A percentile compares a stretch with the other conserved stretches of the same genome.
Conservation (phyloP, 2,113 vertebrate genomes). For the Campylomormyrus tamandua region DNA sequence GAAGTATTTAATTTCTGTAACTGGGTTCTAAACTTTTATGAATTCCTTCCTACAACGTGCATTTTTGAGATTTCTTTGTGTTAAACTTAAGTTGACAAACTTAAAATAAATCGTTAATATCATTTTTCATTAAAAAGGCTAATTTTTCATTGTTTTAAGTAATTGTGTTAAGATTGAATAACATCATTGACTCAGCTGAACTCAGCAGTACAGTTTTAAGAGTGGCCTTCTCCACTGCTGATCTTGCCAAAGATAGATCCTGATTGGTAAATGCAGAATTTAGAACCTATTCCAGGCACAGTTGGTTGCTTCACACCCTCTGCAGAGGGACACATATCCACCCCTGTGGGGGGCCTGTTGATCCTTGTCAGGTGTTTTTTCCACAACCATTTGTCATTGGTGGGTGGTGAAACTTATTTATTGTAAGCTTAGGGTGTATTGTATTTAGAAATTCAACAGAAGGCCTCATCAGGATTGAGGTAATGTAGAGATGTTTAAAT, state of each 20-base stretch:
- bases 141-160: not conserved
- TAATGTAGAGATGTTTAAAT: constrained; percentile 16
- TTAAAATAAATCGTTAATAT: not conserved
- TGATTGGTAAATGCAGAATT: not conserved
- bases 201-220: not conserved
- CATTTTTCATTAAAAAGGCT: not conserved
- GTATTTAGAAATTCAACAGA: not conserved
- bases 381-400: not conserved
- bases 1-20: not conserved
- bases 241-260: not conserved
- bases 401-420: not conserved
- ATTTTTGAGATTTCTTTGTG: not conserved
- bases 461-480: not conserved
- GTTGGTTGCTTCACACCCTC: not conserved
- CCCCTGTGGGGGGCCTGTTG: not conserved
- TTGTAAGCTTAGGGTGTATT: not conserved
- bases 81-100: not conserved
- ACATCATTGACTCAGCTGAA: not conserved
- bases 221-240: not conserved
- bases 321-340: not conserved
- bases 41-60: not conserved
- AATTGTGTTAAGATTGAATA: not conserved
- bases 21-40: not conserved
- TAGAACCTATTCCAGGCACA: not conserved
- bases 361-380: not conserved